These are phyloP conservation scores for Coregonus sp. DNA, from an alignment of 2,797 vertebrate species.

Conservation along the genomic window DNA sequence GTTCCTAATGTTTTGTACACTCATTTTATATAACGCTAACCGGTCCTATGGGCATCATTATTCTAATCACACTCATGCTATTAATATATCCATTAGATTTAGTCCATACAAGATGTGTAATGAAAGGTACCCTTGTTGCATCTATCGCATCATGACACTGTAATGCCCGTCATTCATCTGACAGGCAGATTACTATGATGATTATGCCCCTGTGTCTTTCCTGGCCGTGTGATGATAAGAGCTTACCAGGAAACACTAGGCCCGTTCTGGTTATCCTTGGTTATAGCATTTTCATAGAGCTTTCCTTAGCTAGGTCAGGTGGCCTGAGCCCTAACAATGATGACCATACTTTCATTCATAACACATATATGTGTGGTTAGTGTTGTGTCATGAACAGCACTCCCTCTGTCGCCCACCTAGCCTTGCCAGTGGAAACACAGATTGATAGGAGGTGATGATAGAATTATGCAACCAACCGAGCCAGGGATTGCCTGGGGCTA, in stretches of 20 bases:
- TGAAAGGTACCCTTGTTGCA: neutral
- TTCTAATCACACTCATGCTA: slow-evolving; percentile 52
- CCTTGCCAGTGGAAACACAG: slow-evolving; percentile 24
- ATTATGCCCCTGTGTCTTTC: too few relatives aligned
- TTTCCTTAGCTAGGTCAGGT: neutral
- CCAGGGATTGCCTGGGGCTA: slow-evolving; percentile 44
- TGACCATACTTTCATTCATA: neutral
- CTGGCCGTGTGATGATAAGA: neutral
- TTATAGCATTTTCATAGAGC: neutral
- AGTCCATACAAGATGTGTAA: neutral
- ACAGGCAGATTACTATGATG: neutral
- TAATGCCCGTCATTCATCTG: neutral
- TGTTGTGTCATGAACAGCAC: slow-evolving; percentile 12
- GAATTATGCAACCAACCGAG: slow-evolving; percentile 61
- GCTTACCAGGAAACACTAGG: neutral
- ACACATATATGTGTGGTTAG: neutral
- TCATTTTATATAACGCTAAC: slow-evolving; percentile 37
- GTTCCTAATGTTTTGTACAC: too few relatives aligned
- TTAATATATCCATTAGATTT: neutral
- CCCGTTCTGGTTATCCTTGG: neutral
- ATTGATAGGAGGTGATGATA: slow-evolving; percentile 43
- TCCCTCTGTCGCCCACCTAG: slow-evolving; percentile 20
- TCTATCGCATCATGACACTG: neutral
- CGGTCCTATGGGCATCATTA: slow-evolving; percentile 50
- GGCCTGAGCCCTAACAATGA: neutral